Conservation (phyloP, 2,113 vertebrate genomes). For the Tychaedon coryphoeus region DNA sequence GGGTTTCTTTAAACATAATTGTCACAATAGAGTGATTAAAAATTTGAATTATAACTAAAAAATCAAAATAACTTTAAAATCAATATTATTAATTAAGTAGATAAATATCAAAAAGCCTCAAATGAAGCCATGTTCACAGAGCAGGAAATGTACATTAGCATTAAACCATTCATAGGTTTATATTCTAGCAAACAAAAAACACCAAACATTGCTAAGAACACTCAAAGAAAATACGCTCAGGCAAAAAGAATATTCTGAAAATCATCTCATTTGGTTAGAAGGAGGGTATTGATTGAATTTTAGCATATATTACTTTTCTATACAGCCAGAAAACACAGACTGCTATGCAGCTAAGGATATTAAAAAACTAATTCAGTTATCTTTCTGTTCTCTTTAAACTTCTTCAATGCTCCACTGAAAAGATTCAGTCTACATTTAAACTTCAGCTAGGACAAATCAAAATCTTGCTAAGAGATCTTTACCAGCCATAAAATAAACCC, state of each 20-base stretch:
- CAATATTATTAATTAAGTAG: background rate
- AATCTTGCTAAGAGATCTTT: background rate
- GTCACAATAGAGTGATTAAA: background rate
- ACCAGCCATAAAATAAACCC: background rate
- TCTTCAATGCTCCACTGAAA: background rate
- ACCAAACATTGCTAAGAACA: background rate
- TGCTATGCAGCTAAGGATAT: background rate
- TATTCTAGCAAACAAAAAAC: background rate
- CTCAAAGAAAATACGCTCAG: background rate
- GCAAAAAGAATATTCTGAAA: background rate
- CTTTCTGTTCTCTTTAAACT: background rate
- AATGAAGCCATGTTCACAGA: accelerated
- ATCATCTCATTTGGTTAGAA: background rate
- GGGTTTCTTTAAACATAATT: background rate
- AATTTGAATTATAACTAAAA: background rate
- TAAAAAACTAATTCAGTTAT: background rate
- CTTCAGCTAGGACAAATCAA: background rate
- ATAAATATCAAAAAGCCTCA: background rate
- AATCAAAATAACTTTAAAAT: background rate
- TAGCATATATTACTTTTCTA: background rate
- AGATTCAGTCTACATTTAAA: background rate
- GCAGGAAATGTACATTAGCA: background rate
- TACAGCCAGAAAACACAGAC: background rate
- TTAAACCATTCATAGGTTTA: background rate
- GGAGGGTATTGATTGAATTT: background rate